These are phyloP conservation scores for Toxonevra muliebris DNA, from an alignment of 2,888 invertebrate species.

Conservation along the genomic window DNA sequence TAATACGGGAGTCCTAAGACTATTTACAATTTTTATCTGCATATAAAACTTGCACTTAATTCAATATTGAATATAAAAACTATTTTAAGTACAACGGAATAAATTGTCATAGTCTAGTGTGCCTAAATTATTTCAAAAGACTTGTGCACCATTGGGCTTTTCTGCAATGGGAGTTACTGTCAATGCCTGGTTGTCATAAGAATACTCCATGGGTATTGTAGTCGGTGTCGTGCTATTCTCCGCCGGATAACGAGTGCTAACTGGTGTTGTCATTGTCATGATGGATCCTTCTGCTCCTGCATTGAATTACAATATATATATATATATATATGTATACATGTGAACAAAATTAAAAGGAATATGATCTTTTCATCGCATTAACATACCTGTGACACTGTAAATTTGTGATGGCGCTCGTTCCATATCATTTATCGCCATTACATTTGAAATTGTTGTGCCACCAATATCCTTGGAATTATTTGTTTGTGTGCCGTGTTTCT, in stretches of 20 bases:
- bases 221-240: conserved; percentile 78
- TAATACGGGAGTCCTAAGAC: neutral
- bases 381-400: conserved; percentile 59
- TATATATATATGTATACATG: neutral
- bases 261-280: conserved; percentile 75
- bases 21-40: neutral
- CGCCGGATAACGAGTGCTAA: conserved; percentile 77
- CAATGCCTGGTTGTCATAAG: conserved; percentile 82
- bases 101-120: no score
- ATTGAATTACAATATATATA: conserved; percentile 18
- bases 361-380: neutral
- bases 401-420: conserved; percentile 60
- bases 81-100: no score
- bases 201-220: conserved; percentile 70
- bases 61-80: no score
- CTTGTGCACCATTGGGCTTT: conserved; percentile 47
- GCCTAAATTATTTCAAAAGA: conserved; percentile 38
- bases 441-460: conserved; percentile 58
- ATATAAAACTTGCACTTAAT: conserved; percentile 12
- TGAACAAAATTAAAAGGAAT: neutral
- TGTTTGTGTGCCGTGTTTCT: conserved; percentile 30
- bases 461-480: conserved; percentile 51
- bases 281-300: conserved; percentile 69
- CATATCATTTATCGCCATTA: conserved; percentile 56
- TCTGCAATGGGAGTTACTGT: conserved; percentile 69